Base-by-base conservation (phyloP, 2,113 vertebrate species). In the Apistogramma diplotaenia region DNA sequence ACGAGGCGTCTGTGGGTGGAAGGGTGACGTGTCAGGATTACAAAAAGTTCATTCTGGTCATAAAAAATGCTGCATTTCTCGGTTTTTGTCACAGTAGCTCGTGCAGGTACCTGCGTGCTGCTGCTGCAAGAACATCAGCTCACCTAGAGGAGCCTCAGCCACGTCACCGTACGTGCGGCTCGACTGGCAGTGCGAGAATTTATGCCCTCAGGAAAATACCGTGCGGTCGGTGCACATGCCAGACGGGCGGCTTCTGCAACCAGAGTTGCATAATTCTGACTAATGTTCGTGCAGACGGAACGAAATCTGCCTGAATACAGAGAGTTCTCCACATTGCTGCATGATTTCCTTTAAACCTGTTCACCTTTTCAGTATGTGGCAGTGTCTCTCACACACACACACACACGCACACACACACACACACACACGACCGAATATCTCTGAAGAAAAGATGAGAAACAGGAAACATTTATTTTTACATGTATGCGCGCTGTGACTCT, bases 61-160 rank as follows among this genome's bases (percentile, higher is more conserved):
- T 4, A 67, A 21, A n/a, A 7, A 18, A 67, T 19, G 2, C 1
- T 1, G 23, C 11, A 23, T 67, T 46, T 77, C 35, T 56, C 55
- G 23, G 27, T 55, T 87, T 73, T 56, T 57, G 19, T 81, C 16
- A 5, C 1, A 23, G 2, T 15, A 81, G 84, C 5, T 87, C 58
- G 19, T 83, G 87, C 88, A 87, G 74, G 87, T 70, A 80, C 72
- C 58, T 72, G 87, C 88, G 55, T 76, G 88, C 40, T 74, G 71
- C 58, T 84, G 31, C 81, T 85, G 74, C 19, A 8, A 13, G 15
- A 54, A 79, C 27, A 54, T 11, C n/a, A 23, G 49, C 60, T 19
- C 11, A 19, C 11, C 8, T 8, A 0, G 25, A 81, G 73, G 21
- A 57, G 90, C 88, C 81, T 77, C 23, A 56, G 85, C 91, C 16